Evolutionary conservation across 2,888 invertebrate genomes (phyloP).

Genomic region (Sarcophaga caerulescens): DNA sequence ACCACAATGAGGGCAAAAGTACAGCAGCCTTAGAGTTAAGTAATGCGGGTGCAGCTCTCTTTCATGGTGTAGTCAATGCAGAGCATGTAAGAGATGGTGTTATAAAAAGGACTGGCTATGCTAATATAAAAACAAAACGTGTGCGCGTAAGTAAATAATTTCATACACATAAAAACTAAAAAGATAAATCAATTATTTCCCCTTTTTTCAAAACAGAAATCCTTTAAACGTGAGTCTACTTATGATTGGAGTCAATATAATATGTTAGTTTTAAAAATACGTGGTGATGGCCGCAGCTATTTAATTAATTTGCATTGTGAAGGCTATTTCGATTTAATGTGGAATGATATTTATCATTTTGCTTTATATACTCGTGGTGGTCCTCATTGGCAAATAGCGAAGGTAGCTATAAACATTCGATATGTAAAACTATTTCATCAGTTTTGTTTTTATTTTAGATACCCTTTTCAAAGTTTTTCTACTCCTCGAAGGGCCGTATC

Average conservation of each 20-base stretch:
- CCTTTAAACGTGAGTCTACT: conserved; percentile 87
- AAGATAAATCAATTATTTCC: not conserved
- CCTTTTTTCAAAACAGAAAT: conserved; percentile 84
- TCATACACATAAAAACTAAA: not conserved
- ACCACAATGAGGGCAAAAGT: conserved; percentile 91
- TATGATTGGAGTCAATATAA: conserved; percentile 91
- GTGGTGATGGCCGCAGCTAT: conserved; percentile 97
- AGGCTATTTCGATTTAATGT: conserved; percentile 91
- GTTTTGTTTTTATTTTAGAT: conserved; percentile 82
- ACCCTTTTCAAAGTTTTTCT: conserved; percentile 95
- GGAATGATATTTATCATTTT: conserved; percentile 94
- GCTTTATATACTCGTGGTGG: conserved; percentile 96
- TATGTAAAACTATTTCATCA: too few relatives aligned
- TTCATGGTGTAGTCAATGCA: conserved; percentile 87
- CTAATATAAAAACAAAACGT: conserved; percentile 87
- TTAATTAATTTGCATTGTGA: conserved; percentile 89
- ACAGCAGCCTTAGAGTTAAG: conserved; percentile 85
- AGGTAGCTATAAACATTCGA: conserved; percentile 82
- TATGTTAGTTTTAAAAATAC: conserved; percentile 87
- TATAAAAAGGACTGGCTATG: conserved; percentile 90
- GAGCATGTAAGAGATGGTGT: conserved; percentile 90
- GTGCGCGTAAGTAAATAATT: conserved; percentile 83
- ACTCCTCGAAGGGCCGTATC: conserved; percentile 90
- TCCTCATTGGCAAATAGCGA: conserved; percentile 97
- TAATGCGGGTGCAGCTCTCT: conserved; percentile 86